Evolutionary conservation across 2,888 invertebrate species (phyloP), one percentile per base, ranked within the genome.

Genomic region (Synergus gifuensis): DNA sequence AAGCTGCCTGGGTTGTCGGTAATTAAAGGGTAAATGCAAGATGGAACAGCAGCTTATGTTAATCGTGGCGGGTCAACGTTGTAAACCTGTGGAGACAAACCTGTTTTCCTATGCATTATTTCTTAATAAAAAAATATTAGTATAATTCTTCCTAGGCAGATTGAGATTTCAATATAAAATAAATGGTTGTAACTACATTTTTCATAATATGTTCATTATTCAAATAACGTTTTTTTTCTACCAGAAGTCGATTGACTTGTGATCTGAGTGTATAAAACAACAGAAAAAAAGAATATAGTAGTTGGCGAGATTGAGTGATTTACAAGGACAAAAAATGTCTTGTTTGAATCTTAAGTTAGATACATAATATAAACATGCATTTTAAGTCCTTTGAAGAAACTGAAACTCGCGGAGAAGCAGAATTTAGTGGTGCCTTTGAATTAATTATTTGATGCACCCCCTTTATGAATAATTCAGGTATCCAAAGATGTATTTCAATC

Each of bases 401-500:
- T 49, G 49, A 49, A 49, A 49, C 49, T 49, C 49, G 49, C 49
- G 12, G 46, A 49, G 49, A 49, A 49, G 49, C 16, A 83, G 82
- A 81, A 83, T 80, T 82, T 80, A 82, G 84, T 82, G 82, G 82
- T 87, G 84, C 85, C 83, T 83, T 87, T 85, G 87, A 87, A 88
- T 88, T 86, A 87, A 87, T 88, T 87, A 88, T 87, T 86, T 83
- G 82, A 85, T 86, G 83, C 83, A 77, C 81, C 73, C 82, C 63
- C 73, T 28, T 87, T 87, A 87, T 87, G 88, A 88, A 88, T 49
- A 49, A 49, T 49, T 49, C 49, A 49, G 16, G 12, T 16, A 49
- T 12, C 4, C 49, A 49, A 49, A 42, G 12, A 49, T 49, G 11
- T 12, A 49, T 49, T 49, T 49, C 49, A 16, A 12, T 12, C 49